A percentile compares a stretch with the other conserved stretches of the same genome.
These are phyloP conservation scores for Yponomeuta sedellus DNA, from an alignment of 2,888 invertebrate species.

Conservation along the genomic window DNA sequence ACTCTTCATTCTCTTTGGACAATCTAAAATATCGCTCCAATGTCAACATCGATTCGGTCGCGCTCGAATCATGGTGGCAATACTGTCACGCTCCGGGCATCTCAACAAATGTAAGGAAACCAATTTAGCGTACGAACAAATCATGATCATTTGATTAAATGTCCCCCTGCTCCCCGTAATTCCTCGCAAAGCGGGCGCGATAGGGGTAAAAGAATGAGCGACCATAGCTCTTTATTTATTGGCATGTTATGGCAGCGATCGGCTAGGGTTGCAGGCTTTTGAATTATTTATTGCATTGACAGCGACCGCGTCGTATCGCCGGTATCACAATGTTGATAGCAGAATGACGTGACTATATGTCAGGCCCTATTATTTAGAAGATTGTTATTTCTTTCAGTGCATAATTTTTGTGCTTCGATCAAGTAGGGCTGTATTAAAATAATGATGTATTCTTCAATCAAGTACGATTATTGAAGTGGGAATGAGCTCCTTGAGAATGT, in stretches of 20 bases:
- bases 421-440: too few relatives aligned
- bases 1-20: not conserved
- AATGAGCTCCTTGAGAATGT: too few relatives aligned
- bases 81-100: conserved; percentile 13
- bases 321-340: conserved; percentile 9
- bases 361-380: too few relatives aligned
- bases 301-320: conserved; percentile 16
- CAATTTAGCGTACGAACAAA: conserved; percentile 11
- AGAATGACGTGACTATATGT: not conserved
- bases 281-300: conserved; percentile 28
- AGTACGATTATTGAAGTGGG: too few relatives aligned
- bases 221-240: conserved; percentile 12
- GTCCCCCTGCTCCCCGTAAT: conserved; percentile 1
- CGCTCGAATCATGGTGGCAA: conserved; percentile 1
- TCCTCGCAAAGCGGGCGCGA: not conserved
- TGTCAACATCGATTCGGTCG: not conserved
- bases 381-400: too few relatives aligned
- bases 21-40: not conserved
- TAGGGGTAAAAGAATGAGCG: conserved; percentile 1
- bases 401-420: too few relatives aligned
- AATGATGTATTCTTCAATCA: too few relatives aligned
- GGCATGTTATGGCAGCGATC: conserved; percentile 7
- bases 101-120: not conserved
- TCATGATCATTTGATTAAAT: conserved; percentile 5
- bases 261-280: conserved; percentile 16